These are phyloP conservation scores for Tiphia femorata DNA, from an alignment of 2,888 invertebrate genomes.

Conservation along the genomic window DNA sequence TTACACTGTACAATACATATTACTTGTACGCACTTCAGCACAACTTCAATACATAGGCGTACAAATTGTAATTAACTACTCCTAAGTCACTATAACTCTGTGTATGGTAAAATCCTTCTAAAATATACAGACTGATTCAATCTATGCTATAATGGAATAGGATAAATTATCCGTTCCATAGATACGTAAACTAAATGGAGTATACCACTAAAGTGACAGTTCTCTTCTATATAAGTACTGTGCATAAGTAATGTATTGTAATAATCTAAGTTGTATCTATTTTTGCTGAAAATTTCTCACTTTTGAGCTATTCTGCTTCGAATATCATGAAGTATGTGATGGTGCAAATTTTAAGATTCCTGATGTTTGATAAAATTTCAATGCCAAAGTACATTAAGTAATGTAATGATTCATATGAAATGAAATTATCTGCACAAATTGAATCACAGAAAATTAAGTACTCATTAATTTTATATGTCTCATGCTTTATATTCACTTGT, in stretches of 20 bases:
- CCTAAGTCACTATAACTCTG: slow-evolving; percentile 18
- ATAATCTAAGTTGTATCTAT: slow-evolving; percentile 51
- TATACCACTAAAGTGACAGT: slow-evolving; percentile 20
- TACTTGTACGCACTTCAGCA: slow-evolving; percentile 12
- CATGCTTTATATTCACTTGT: too few species aligned
- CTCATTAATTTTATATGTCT: too few species aligned
- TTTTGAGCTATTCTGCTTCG: slow-evolving; percentile 54
- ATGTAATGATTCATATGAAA: slow-evolving; percentile 13
- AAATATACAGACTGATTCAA: slow-evolving; percentile 32
- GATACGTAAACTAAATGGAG: slow-evolving; percentile 11
- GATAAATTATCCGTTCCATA: slow-evolving; percentile 20
- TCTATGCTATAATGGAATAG: slow-evolving; percentile 22
- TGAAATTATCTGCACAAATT: slow-evolving; percentile 4
- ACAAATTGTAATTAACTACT: slow-evolving; percentile 18
- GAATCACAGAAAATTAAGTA: too few species aligned
- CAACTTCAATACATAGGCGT: slow-evolving; percentile 19
- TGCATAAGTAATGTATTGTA: too few species aligned
- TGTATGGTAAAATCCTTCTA: slow-evolving; percentile 28
- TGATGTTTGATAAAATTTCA: slow-evolving; percentile 56
- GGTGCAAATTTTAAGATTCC: slow-evolving; percentile 49
- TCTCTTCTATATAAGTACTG: slow-evolving; percentile 55
- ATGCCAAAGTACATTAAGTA: slow-evolving; percentile 59
- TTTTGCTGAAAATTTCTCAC: slow-evolving; percentile 55
- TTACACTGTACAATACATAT: slow-evolving; percentile 19
- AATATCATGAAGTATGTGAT: slow-evolving; percentile 35